phyloP scores from a whole-genome alignment of 2,113 vertebrate species.

The Zosterops borbonicus region DNA sequence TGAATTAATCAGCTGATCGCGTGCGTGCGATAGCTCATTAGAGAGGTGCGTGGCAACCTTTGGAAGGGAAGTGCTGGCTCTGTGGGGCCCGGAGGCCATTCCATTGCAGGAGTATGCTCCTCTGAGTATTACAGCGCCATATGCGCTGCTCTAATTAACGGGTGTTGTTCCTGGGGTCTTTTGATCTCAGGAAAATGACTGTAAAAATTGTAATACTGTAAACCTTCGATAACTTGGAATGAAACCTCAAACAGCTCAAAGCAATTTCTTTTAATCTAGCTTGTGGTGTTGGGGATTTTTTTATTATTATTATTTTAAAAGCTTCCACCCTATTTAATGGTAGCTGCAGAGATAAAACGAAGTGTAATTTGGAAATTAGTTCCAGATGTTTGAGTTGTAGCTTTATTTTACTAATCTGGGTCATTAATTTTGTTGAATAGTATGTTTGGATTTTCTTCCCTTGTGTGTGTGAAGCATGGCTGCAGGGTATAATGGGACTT shows the following conservation, averaged over 20 bases:
- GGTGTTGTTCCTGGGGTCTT: neutral
- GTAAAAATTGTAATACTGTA: neutral
- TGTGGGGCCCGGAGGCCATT: neutral
- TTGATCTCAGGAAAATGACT: constrained; percentile 40
- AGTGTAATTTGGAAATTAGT: constrained; percentile 39
- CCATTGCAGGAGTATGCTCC: neutral
- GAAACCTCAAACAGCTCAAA: constrained; percentile 11
- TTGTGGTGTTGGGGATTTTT: neutral
- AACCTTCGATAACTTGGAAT: neutral
- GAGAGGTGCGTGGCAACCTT: neutral
- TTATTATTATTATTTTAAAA: neutral
- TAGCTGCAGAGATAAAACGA: constrained; percentile 5
- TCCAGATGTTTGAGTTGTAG: constrained; percentile 25
- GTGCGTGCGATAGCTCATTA: neutral
- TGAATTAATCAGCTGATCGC: constrained; percentile 39
- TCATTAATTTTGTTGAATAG: constrained; percentile 46
- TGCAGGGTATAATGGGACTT: neutral
- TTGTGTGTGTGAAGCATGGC: accelerated
- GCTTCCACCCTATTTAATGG: neutral
- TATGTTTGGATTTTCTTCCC: neutral
- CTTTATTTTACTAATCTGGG: constrained; percentile 54
- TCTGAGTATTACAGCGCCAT: neutral
- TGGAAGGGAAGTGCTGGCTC: neutral
- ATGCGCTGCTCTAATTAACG: constrained; percentile 46
- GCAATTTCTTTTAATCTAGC: neutral